These are phyloP conservation scores for Notarius lentiginosus DNA, from an alignment of 2,113 vertebrate species.

Conservation along the genomic window DNA sequence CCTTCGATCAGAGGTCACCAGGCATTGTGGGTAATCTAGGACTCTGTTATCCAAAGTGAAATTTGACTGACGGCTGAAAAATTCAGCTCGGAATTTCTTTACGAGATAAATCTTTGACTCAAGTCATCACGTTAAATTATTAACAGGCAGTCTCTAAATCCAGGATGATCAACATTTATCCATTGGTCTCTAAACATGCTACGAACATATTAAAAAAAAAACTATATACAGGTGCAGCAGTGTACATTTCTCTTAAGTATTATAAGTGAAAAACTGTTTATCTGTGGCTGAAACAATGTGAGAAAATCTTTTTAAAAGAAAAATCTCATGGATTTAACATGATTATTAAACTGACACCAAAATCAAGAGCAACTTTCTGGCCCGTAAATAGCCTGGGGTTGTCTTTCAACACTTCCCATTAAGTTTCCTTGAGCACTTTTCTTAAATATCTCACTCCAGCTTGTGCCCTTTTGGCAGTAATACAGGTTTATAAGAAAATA, in stretches of 20 bases:
- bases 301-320: not conserved
- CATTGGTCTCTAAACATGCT: conserved; percentile 17
- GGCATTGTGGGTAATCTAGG: not conserved
- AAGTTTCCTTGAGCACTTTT: not conserved
- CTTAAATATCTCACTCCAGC: not conserved
- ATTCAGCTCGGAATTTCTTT: not conserved
- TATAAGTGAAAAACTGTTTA: not conserved
- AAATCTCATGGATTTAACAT: not conserved
- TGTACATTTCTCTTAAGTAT: conserved; percentile 32
- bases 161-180: conserved; percentile 46
- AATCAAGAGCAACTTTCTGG: not conserved
- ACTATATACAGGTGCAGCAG: conserved; percentile 48
- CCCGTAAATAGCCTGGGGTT: not conserved
- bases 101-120: not conserved
- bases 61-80: not conserved
- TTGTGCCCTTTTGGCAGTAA: not conserved
- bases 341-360: not conserved
- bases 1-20: not conserved
- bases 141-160: not conserved
- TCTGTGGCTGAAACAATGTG: not conserved
- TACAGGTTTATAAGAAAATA: not conserved
- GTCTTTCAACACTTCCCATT: not conserved
- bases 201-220: not conserved
- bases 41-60: not conserved
- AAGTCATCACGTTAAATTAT: not conserved